Percentiles rank a stretch among this genome's conserved stretches.
Evolutionary conservation across 2,113 vertebrate species (phyloP).

Genomic region (Seriola rivoliana): DNA sequence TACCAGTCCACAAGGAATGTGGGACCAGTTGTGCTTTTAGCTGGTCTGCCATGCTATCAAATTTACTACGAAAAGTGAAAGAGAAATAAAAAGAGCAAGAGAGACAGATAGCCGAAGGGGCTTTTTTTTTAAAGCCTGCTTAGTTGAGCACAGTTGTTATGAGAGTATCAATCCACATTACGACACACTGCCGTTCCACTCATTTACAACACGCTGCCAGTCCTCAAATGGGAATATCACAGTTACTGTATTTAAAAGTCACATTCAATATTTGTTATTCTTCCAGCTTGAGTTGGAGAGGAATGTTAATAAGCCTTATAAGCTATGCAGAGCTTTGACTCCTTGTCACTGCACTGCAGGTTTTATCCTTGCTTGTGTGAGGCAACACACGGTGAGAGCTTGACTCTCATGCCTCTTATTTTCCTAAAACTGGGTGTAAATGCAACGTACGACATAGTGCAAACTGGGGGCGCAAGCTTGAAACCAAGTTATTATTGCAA

Average conservation of each 20-base stretch:
- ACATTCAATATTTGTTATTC: constrained; percentile 68
- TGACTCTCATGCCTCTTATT: constrained; percentile 38
- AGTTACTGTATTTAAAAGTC: constrained; percentile 68
- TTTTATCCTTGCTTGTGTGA: constrained; percentile 40
- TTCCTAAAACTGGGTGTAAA: constrained; percentile 30
- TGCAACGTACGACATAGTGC: neutral
- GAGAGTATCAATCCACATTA: constrained; percentile 79
- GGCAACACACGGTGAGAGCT: constrained; percentile 22
- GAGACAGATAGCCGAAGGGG: constrained; percentile 67
- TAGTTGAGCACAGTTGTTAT: constrained; percentile 72
- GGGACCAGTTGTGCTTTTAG: constrained; percentile 60
- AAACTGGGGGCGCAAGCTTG: neutral
- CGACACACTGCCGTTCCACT: constrained; percentile 62
- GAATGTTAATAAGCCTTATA: constrained; percentile 65
- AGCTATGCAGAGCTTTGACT: constrained; percentile 52
- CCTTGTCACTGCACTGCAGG: constrained; percentile 54
- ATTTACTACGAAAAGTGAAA: constrained; percentile 54
- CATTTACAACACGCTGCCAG: constrained; percentile 60
- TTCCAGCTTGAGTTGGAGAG: constrained; percentile 45
- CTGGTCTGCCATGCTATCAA: constrained; percentile 61
- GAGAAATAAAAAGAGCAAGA: constrained; percentile 59
- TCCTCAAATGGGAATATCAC: constrained; percentile 64
- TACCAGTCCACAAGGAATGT: constrained; percentile 43
- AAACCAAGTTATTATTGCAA: constrained; percentile 11
- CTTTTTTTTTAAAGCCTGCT: constrained; percentile 55